Conservation (phyloP, 2,888 invertebrate species). For the Tinea semifulvella region DNA sequence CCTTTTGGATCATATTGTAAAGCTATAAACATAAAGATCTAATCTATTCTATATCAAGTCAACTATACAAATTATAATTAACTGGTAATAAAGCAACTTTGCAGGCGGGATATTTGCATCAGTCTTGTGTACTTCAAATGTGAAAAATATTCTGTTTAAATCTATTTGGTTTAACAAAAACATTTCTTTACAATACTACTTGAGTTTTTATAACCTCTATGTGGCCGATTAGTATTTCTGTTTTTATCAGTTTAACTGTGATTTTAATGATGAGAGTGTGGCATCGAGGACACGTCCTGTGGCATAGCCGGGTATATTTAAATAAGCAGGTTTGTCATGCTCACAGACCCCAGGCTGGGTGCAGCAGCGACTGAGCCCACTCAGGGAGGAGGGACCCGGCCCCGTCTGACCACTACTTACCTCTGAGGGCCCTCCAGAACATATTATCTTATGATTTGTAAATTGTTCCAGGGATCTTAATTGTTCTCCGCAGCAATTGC, state of each 20-base stretch:
- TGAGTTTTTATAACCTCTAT: slow-evolving; percentile 10
- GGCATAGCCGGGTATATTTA: slow-evolving; percentile 61
- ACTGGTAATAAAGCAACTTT: slow-evolving; percentile 68
- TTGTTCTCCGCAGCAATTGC: slow-evolving; percentile 61
- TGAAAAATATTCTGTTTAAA: slow-evolving; percentile 34
- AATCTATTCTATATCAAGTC: slow-evolving; percentile 5
- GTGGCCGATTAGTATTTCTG: slow-evolving; percentile 7
- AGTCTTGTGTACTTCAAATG: slow-evolving; percentile 66
- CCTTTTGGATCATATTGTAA: slow-evolving; percentile 7
- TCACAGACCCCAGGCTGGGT: slow-evolving; percentile 59
- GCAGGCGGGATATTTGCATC: slow-evolving; percentile 67
- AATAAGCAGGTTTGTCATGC: slow-evolving; percentile 62
- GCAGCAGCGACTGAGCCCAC: slow-evolving; percentile 47
- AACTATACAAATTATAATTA: slow-evolving; percentile 24
- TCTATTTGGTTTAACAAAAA: slow-evolving; percentile 58
- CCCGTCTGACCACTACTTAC: slow-evolving; percentile 36
- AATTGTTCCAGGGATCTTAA: slow-evolving; percentile 60
- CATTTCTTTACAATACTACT: slow-evolving; percentile 25
- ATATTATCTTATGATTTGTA: slow-evolving; percentile 59
- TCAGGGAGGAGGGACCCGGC: slow-evolving; percentile 22
- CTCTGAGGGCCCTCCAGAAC: slow-evolving; percentile 41
- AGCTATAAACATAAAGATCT: slow-evolving; percentile 7
- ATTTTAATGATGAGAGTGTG: slow-evolving; percentile 56
- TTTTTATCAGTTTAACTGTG: slow-evolving; percentile 54
- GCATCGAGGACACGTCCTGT: slow-evolving; percentile 55